Evolutionary conservation across 2,888 invertebrate genomes (phyloP).

Genomic region (Melieria omissa): DNA sequence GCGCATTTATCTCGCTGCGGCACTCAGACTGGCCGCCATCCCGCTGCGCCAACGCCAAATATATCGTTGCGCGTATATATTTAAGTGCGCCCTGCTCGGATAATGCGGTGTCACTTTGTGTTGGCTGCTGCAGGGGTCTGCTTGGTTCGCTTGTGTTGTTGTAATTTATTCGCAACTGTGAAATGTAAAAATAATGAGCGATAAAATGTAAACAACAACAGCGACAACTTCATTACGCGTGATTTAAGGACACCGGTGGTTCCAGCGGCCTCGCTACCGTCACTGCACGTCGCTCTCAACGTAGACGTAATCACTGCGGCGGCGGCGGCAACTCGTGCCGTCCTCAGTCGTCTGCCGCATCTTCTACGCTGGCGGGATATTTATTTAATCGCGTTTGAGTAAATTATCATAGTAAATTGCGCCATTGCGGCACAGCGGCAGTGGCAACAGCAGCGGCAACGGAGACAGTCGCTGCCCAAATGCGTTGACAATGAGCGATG

Average conservation of each 20-base stretch:
- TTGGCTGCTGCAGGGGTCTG: constrained; percentile 7
- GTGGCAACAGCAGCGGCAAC: constrained; percentile 9
- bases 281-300: no score
- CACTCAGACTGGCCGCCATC: neutral
- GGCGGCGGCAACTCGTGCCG: no score
- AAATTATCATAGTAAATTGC: constrained; percentile 64
- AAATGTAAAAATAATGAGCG: constrained; percentile 43
- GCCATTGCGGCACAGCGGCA: constrained; percentile 35
- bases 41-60: no score
- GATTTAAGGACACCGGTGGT: constrained; percentile 51
- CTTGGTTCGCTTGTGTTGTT: constrained; percentile 3
- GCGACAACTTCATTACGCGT: constrained; percentile 63
- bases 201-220: constrained; percentile 42
- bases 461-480: neutral
- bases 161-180: constrained; percentile 32
- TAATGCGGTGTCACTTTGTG: constrained; percentile 7
- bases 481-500: no score
- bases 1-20: constrained; percentile 14
- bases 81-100: neutral
- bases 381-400: constrained; percentile 63
- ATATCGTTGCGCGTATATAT: no score
- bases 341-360: no score
- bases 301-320: neutral
- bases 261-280: no score
- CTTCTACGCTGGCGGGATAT: constrained; percentile 43